Base-by-base conservation (phyloP, 2,888 invertebrate species). In the Tanytarsus gracilentus region DNA sequence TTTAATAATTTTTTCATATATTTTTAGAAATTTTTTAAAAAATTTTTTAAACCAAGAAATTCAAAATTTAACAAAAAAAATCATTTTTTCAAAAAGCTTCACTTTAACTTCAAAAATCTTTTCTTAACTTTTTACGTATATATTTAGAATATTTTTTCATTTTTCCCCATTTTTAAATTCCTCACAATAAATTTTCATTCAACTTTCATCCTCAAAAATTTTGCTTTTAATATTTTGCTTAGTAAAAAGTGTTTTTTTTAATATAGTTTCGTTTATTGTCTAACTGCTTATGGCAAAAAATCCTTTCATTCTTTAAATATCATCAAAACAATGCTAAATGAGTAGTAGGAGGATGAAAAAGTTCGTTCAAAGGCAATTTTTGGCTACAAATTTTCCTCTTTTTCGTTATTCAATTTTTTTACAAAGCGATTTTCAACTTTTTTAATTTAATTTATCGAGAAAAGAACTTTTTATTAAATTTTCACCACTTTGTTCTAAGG, bases 341-440 rank as follows among this genome's bases (percentile, higher is more conserved):
- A n/a, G n/a, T 11, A 33, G 11, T 33, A 5, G 9, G 5, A 7
- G 5, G 29, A 29, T 29, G 5, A 33, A 33, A 33, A 33, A 33
- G 33, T 3, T 25, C 11, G 11, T 44, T 44, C 44, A 56, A 56
- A 56, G 56, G 56, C 56, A 56, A 55, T 56, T 56, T 56, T 56
- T 56, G 56, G 56, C 56, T 56, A 56, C 36, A 56, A 25, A 16
- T 40, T 52, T 52, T n/a, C n/a, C 8, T 11, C 16, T 11, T 48
- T 8, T 18, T 8, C 7, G 18, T 48, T 4, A 4, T 48, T 9
- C n/a, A n/a, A n/a, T n/a, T 36, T 36, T 36, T 33, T 33, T 33
- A 8, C 11, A 44, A 21, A 23, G 48, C 11, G 11, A 7, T 18
- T 23, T 1, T 23, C 48, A 21, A 18, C 48, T 48, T 48, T 48